Conservation (phyloP, 1,140 invertebrate genomes). For the Trichoplusia ni region DNA sequence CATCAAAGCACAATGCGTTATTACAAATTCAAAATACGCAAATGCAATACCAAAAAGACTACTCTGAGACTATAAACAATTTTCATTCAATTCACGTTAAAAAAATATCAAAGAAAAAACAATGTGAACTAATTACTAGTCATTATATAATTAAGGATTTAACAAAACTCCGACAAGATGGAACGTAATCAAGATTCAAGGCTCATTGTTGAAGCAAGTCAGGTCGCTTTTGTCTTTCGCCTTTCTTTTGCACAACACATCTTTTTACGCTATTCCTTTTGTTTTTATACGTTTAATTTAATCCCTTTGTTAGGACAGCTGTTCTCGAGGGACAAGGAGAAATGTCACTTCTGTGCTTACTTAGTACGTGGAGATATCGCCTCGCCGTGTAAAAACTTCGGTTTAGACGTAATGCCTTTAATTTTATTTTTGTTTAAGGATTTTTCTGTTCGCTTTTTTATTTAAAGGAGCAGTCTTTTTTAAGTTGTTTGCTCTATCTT, state of each 20-base stretch:
- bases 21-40: too few relatives aligned
- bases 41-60: too few relatives aligned
- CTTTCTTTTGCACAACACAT: slow-evolving; percentile 22
- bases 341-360: slow-evolving; percentile 29
- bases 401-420: not conserved
- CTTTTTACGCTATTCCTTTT: slow-evolving; percentile 25
- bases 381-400: slow-evolving; percentile 1
- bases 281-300: slow-evolving; percentile 54
- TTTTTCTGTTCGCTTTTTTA: not conserved
- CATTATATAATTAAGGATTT: slow-evolving; percentile 6
- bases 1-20: too few relatives aligned
- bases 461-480: not conserved
- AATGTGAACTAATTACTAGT: not conserved
- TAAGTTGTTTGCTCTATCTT: too few relatives aligned
- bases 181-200: slow-evolving; percentile 18
- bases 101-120: not conserved
- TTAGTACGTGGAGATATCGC: slow-evolving; percentile 3
- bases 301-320: slow-evolving; percentile 58
- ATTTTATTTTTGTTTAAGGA: not conserved
- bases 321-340: slow-evolving; percentile 37
- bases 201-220: slow-evolving; percentile 10
- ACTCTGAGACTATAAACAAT: not conserved
- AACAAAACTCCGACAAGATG: not conserved
- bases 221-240: slow-evolving; percentile 1
- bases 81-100: too few relatives aligned